Conservation (phyloP, 2,797 vertebrate genomes). For the Zenarchopterus dispar region DNA sequence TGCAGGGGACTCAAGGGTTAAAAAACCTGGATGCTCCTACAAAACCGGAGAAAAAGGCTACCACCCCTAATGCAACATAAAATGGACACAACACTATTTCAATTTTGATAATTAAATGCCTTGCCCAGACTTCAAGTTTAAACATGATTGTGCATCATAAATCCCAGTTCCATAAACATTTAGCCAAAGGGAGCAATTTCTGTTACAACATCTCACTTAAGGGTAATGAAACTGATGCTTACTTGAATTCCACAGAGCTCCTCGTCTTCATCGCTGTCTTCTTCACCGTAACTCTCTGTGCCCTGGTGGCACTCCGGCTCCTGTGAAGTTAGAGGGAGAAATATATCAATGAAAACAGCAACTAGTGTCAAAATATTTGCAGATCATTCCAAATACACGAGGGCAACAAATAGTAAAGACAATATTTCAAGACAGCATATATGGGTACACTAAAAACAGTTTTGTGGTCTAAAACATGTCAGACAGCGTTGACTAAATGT, state of each 20-base stretch:
- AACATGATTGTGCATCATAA: no score
- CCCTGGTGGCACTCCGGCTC: conserved; percentile 87
- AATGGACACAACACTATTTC: no score
- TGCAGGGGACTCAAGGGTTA: conserved; percentile 24
- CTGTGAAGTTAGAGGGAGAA: conserved; percentile 69
- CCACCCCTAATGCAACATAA: background rate
- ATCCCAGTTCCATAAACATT: no score
- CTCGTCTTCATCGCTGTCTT: conserved; percentile 84
- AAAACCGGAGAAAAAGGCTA: background rate
- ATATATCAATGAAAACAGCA: background rate
- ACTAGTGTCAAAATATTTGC: background rate
- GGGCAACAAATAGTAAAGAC: no score
- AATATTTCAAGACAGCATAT: no score
- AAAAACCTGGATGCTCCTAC: conserved; percentile 14
- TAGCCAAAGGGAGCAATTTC: no score
- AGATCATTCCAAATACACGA: no score
- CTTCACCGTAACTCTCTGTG: conserved; percentile 87
- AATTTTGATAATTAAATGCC: background rate
- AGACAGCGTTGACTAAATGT: no score
- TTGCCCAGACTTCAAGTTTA: background rate
- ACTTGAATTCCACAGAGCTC: conserved; percentile 87
- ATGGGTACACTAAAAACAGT: no score
- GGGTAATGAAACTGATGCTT: conserved; percentile 3
- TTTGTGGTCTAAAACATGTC: no score
- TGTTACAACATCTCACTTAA: background rate